phyloP scores from a whole-genome alignment of 2,888 invertebrate genomes.

The Sinelater perroti region DNA sequence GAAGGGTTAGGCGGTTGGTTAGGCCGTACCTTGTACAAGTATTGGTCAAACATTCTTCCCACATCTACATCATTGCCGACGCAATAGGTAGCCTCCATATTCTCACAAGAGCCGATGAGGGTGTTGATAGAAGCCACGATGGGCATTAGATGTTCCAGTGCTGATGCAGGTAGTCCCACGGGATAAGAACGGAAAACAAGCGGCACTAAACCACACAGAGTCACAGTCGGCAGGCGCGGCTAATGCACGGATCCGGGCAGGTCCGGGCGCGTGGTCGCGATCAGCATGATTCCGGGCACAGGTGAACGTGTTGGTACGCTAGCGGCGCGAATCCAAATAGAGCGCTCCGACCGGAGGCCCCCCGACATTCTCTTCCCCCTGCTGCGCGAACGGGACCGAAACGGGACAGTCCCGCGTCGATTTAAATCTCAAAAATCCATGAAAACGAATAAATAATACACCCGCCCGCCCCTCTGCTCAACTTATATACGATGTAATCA shows the following conservation, averaged over 20 bases:
- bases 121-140: conserved; percentile 63
- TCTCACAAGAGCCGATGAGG: conserved; percentile 63
- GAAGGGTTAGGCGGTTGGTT: conserved; percentile 22
- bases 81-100: conserved; percentile 72
- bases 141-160: conserved; percentile 64
- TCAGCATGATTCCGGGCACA: conserved; percentile 54
- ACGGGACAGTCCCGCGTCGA: conserved; percentile 61
- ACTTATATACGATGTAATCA: conserved; percentile 47
- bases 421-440: conserved; percentile 63
- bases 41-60: conserved; percentile 73
- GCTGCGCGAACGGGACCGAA: conserved; percentile 56
- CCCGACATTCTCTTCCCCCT: conserved; percentile 51
- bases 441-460: conserved; percentile 63
- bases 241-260: conserved; percentile 43
- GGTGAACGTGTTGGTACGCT: conserved; percentile 46
- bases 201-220: conserved; percentile 41
- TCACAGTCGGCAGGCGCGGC: conserved; percentile 31
- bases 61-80: conserved; percentile 68
- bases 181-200: conserved; percentile 46
- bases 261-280: conserved; percentile 53
- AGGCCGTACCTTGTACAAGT: conserved; percentile 68
- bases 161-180: conserved; percentile 53
- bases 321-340: conserved; percentile 55
- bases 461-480: conserved; percentile 44
- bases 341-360: conserved; percentile 55